Evolutionary conservation across 2,888 invertebrate genomes (phyloP).

Genomic region (Morinoia aosen): DNA sequence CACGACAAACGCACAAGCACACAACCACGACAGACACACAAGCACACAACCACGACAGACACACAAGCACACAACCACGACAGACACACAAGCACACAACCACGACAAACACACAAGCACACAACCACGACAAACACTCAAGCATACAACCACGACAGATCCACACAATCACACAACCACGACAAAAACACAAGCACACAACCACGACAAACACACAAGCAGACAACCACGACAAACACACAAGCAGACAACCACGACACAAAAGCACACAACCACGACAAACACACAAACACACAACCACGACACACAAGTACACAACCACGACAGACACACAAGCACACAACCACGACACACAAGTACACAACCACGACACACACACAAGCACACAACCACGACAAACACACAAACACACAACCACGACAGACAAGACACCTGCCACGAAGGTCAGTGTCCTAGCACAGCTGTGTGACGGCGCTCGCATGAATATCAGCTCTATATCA

Average conservation of each 20-base stretch:
- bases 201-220: background rate
- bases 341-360: background rate
- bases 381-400: background rate
- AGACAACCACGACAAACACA: too few species aligned
- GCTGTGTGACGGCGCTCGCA: background rate
- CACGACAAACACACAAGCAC: too few species aligned
- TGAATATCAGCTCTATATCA: background rate
- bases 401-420: background rate
- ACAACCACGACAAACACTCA: too few species aligned
- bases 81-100: background rate
- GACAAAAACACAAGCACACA: too few species aligned
- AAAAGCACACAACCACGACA: background rate
- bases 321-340: background rate
- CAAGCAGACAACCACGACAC: background rate
- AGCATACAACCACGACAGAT: background rate
- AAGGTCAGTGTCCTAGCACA: background rate
- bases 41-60: background rate
- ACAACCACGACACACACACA: background rate
- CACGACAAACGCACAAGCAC: background rate
- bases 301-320: background rate
- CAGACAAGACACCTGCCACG: background rate
- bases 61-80: background rate
- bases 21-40: background rate
- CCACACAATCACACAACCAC: too few species aligned
- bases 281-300: background rate